A percentile compares a stretch with the other conserved stretches of the same genome.
Evolutionary conservation across 1,140 invertebrate genomes (phyloP).

Genomic region (Drosophila truncata): DNA sequence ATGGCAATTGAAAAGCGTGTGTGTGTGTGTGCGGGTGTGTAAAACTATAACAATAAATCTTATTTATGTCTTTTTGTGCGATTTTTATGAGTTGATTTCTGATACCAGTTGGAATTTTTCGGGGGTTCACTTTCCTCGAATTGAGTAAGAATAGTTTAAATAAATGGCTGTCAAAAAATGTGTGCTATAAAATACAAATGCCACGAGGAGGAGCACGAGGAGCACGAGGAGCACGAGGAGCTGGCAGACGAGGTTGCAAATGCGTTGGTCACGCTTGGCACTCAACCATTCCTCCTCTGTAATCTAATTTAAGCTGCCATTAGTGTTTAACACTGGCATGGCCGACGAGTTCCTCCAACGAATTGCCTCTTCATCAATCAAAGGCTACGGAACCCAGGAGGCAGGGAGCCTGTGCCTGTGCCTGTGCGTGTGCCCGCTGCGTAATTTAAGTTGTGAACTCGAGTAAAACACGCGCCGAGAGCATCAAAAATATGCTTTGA

Average conservation of each 20-base stretch:
- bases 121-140: constrained; percentile 33
- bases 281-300: constrained; percentile 34
- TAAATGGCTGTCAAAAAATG: constrained; percentile 60
- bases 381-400: constrained; percentile 43
- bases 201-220: neutral
- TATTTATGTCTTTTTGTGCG: constrained; percentile 79
- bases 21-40: constrained; percentile 15
- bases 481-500: constrained; percentile 67
- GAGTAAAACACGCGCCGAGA: constrained; percentile 65
- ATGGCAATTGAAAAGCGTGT: constrained; percentile 46
- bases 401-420: neutral
- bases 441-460: constrained; percentile 78
- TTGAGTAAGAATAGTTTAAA: constrained; percentile 72
- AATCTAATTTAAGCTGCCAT: constrained; percentile 82
- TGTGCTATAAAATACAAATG: constrained; percentile 70
- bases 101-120: constrained; percentile 50
- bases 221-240: neutral
- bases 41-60: constrained; percentile 78
- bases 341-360: constrained; percentile 17
- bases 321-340: constrained; percentile 73
- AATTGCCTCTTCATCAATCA: constrained; percentile 70
- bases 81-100: constrained; percentile 80
- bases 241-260: constrained; percentile 53
- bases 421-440: constrained; percentile 60
- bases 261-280: constrained; percentile 67